phyloP scores from a whole-genome alignment of 2,888 invertebrate genomes.

The Tuberolachnus salignus region DNA sequence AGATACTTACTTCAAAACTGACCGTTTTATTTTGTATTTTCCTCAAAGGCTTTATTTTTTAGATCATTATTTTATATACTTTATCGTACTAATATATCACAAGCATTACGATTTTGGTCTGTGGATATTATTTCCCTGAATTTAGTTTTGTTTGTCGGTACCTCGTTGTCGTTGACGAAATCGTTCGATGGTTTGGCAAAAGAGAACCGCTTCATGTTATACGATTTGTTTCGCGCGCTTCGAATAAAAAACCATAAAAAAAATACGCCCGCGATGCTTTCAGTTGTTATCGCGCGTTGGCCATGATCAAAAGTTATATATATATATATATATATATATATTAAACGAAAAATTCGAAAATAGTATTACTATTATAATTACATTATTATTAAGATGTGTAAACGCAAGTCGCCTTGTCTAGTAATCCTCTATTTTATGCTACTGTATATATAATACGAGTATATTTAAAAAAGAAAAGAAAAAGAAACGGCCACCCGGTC shows the following conservation, averaged over 20 bases:
- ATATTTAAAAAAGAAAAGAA: neutral
- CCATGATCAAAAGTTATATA: constrained; percentile 3
- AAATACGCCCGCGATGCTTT: neutral
- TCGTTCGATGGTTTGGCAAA: too few relatives aligned
- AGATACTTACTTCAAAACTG: too few relatives aligned
- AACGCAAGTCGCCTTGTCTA: neutral
- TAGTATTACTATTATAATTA: neutral
- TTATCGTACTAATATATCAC: too few relatives aligned
- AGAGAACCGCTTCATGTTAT: too few relatives aligned
- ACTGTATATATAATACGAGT: neutral
- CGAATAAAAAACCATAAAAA: constrained; percentile 31
- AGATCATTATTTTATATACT: too few relatives aligned
- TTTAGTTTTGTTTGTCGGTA: too few relatives aligned
- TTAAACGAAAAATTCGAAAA: neutral
- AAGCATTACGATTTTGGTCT: too few relatives aligned
- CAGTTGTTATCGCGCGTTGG: neutral
- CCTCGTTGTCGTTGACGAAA: too few relatives aligned
- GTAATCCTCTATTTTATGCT: neutral
- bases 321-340: too few relatives aligned
- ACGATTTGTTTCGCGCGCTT: neutral
- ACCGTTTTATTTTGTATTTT: too few relatives aligned
- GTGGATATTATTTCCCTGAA: too few relatives aligned
- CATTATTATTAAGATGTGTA: constrained; percentile 36
- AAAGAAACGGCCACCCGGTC: constrained; percentile 26
- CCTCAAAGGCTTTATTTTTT: too few relatives aligned